Base-by-base conservation (phyloP, 2,888 invertebrate genomes). In the Augochlorella aurata region DNA sequence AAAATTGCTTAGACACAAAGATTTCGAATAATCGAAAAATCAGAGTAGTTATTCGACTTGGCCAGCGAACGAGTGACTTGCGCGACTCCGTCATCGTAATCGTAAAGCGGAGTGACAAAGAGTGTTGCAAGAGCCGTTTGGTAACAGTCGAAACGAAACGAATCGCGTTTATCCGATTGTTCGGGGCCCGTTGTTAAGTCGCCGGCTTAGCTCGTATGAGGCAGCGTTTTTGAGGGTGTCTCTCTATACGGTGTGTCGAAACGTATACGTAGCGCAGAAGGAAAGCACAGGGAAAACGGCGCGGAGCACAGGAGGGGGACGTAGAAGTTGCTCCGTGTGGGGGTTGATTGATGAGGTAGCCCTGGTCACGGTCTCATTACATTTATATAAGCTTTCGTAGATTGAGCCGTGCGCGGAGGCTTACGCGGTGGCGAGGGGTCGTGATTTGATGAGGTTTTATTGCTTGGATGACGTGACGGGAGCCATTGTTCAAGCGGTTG, bases 361-460 rank as follows among this genome's bases (percentile, higher is more conserved):
- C 90, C 88, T 90, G 92, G 90, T 92, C 92, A 92, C 92, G 92
- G 93, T 93, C 93, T 93, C 93, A 93, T 93, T 93, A 93, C 93
- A 92, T 93, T 92, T 93, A 92, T 93, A 93, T 93, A 93, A 93
- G 93, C 93, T 93, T 92, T 91, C 90, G 92, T 93, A 93, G 93
- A 93, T 93, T 93, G 93, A 93, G 92, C 93, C 90, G 89, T 90
- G 90, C 88, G 87, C 90, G 88, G 89, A 91, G 91, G 93, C 93
- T 93, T 93, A 93, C 90, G 90, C 90, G 90, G 84, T 90, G 92
- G 92, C 90, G 85, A 90, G 92, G 92, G 91, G 92, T 92, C 91
- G 92, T 93, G 93, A 93, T 93, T 93, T 93, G 93, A 93, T 93
- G 93, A 93, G 93, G 92, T 93, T 93, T 93, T 93, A 93, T 93